A percentile compares a stretch with the other conserved stretches of the same genome.
phyloP scores from a whole-genome alignment of 30 jellyfish, hydroid and myxozoan genomes.

The Mastigias papua region DNA sequence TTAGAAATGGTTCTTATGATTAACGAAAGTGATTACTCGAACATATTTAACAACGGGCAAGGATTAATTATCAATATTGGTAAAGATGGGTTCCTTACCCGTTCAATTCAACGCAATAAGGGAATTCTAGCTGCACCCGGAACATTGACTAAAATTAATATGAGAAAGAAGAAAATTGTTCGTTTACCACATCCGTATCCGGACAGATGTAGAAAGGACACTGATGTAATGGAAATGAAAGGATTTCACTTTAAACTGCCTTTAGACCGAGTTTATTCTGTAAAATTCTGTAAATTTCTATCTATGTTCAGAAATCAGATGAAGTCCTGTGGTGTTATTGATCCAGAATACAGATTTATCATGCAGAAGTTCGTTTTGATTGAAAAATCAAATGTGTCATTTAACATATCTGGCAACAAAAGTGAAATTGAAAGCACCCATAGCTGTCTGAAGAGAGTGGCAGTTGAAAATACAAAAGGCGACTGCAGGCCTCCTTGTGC shows the following conservation, averaged over 20 bases:
- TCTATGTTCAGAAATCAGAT: neutral
- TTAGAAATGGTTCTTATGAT: neutral
- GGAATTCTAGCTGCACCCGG: conserved; percentile 13
- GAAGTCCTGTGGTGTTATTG: neutral
- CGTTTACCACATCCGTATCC: conserved; percentile 54
- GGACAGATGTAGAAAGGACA: conserved; percentile 12
- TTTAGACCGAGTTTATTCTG: neutral
- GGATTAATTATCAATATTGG: neutral
- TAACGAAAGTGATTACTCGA: neutral
- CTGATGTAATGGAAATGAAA: neutral
- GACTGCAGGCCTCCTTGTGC: conserved; percentile 15
- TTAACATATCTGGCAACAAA: neutral
- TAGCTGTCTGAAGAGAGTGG: neutral
- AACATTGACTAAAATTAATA: conserved; percentile 18
- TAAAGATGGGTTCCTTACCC: neutral
- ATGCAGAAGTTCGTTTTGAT: neutral
- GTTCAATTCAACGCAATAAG: neutral
- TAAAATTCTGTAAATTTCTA: neutral
- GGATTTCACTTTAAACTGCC: neutral
- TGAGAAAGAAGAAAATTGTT: conserved; percentile 16
- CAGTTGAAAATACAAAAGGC: neutral
- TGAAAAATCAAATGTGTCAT: neutral
- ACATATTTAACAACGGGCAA: neutral
- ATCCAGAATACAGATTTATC: neutral
- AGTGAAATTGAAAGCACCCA: neutral